Evolutionary conservation across 92 coral and sea anemone species (phyloP).

Genomic region (Heteractis magnifica): DNA sequence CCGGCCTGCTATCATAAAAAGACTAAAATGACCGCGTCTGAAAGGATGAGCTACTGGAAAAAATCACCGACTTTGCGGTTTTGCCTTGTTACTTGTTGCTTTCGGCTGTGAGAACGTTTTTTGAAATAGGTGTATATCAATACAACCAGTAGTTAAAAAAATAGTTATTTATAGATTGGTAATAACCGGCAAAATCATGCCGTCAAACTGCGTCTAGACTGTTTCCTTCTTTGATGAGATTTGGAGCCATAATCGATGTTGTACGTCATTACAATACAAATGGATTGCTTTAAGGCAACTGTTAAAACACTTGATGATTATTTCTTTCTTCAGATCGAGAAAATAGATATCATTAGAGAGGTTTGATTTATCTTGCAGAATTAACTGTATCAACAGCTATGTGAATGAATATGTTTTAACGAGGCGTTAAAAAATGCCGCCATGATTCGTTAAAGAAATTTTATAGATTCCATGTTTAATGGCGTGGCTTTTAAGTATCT

Average conservation of each 20-base stretch:
- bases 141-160: no score
- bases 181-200: background rate
- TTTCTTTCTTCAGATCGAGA: background rate
- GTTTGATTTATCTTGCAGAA: background rate
- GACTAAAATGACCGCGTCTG: no score
- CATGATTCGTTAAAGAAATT: background rate
- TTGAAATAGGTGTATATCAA: no score
- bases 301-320: background rate
- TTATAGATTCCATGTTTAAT: background rate
- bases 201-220: background rate
- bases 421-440: background rate
- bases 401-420: background rate
- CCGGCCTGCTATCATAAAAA: no score
- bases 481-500: background rate
- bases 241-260: background rate
- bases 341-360: background rate
- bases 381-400: conserved; percentile 1
- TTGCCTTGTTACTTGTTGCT: no score
- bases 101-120: no score
- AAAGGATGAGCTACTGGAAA: no score
- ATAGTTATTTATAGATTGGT: no score
- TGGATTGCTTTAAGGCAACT: background rate
- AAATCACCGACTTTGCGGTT: no score
- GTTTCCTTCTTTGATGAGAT: background rate
- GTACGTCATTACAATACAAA: background rate